These are phyloP conservation scores for Podilymbus podiceps DNA, from an alignment of 2,113 vertebrate species.

Conservation along the genomic window DNA sequence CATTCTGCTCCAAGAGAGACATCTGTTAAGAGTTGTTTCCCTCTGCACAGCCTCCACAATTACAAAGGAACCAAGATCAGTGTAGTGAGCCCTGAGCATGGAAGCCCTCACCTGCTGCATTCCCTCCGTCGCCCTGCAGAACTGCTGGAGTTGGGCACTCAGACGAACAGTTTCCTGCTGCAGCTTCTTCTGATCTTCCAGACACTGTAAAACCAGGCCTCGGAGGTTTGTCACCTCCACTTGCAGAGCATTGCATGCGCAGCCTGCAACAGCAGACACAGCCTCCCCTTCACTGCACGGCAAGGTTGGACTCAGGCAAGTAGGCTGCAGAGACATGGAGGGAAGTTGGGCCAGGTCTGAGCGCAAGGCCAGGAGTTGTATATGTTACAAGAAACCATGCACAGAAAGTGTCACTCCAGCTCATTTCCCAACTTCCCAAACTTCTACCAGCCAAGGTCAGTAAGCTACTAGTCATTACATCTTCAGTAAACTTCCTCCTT, in stretches of 20 bases:
- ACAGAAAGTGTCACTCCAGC: background rate
- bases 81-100: background rate
- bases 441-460: background rate
- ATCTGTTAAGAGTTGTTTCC: background rate
- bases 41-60: background rate
- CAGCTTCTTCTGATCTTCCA: conserved; percentile 75
- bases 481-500: background rate
- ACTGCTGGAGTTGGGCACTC: conserved; percentile 69
- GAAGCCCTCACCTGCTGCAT: conserved; percentile 67
- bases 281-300: conserved; percentile 56
- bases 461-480: background rate
- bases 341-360: background rate
- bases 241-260: conserved; percentile 68
- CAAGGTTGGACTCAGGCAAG: conserved; percentile 67
- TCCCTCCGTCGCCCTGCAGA: conserved; percentile 61
- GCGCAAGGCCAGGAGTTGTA: background rate
- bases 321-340: conserved; percentile 61
- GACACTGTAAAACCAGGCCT: conserved; percentile 73
- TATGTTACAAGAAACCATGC: background rate
- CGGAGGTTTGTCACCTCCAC: conserved; percentile 68
- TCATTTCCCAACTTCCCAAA: background rate
- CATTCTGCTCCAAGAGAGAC: background rate
- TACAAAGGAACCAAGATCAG: background rate
- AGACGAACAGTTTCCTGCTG: conserved; percentile 76
- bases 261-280: background rate